phyloP scores from a whole-genome alignment of 2,888 invertebrate genomes.

The Aphodius sticticus region DNA sequence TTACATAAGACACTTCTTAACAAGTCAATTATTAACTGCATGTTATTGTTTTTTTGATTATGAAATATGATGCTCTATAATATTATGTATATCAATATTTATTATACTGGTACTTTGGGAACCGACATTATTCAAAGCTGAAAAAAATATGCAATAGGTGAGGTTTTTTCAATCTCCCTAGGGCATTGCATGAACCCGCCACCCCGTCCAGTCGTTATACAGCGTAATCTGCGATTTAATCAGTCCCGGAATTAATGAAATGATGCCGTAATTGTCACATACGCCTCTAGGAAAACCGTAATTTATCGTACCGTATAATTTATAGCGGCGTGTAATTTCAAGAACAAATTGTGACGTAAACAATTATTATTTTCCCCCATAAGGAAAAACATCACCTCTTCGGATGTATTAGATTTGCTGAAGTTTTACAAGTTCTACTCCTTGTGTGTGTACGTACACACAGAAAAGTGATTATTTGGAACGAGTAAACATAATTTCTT shows the following conservation, averaged over 20 bases:
- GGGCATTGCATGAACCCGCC: constrained; percentile 30
- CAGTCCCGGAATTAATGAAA: constrained; percentile 43
- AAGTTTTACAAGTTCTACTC: too few relatives aligned
- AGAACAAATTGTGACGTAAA: background rate
- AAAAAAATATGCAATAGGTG: constrained; percentile 10
- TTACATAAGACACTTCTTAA: too few relatives aligned
- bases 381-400: background rate
- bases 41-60: too few relatives aligned
- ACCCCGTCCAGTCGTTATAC: constrained; percentile 10
- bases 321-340: background rate
- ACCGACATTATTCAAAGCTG: background rate
- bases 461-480: too few relatives aligned
- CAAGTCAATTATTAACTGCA: too few relatives aligned
- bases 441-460: too few relatives aligned
- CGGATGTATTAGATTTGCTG: too few relatives aligned
- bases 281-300: constrained; percentile 15
- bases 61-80: too few relatives aligned
- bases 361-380: background rate
- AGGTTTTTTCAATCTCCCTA: constrained; percentile 22
- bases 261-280: constrained; percentile 40
- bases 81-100: too few relatives aligned
- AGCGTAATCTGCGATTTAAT: constrained; percentile 40
- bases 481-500: too few relatives aligned
- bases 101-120: too few relatives aligned
- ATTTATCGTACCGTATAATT: constrained; percentile 22